These are phyloP conservation scores for Dipus sagitta DNA, from an alignment of 2,797 vertebrate genomes.

Conservation along the genomic window DNA sequence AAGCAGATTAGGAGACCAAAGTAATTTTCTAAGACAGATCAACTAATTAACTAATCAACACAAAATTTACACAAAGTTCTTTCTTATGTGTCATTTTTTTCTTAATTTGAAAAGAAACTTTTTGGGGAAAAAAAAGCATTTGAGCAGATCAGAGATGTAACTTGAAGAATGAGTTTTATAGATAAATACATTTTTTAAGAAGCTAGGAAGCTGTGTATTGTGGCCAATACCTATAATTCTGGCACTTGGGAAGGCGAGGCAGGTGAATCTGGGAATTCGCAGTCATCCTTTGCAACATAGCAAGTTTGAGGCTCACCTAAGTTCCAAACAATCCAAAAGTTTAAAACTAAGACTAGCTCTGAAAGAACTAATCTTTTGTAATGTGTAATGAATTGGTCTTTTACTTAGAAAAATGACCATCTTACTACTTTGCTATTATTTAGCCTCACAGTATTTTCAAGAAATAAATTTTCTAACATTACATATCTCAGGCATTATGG, in stretches of 20 bases:
- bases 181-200: constrained; percentile 16
- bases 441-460: constrained; percentile 26
- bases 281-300: too few relatives aligned
- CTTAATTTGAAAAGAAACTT: constrained; percentile 56
- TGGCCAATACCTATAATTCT: too few relatives aligned
- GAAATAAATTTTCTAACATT: constrained; percentile 31
- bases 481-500: not conserved
- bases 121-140: not conserved
- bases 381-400: not conserved
- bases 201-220: not conserved
- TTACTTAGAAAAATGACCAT: constrained; percentile 46
- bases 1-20: constrained; percentile 13
- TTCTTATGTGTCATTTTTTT: not conserved
- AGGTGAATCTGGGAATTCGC: too few relatives aligned
- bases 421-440: constrained; percentile 33
- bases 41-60: constrained; percentile 22
- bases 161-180: constrained; percentile 51
- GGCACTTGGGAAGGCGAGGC: too few relatives aligned
- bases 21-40: constrained; percentile 39
- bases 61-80: not conserved
- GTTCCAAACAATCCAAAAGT: not conserved
- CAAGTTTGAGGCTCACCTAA: too few relatives aligned
- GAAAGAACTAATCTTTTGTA: constrained; percentile 27
- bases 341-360: not conserved
- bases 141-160: not conserved